Evolutionary conservation across 2,888 invertebrate species (phyloP).

Genomic region (Mactromeris polynyma): DNA sequence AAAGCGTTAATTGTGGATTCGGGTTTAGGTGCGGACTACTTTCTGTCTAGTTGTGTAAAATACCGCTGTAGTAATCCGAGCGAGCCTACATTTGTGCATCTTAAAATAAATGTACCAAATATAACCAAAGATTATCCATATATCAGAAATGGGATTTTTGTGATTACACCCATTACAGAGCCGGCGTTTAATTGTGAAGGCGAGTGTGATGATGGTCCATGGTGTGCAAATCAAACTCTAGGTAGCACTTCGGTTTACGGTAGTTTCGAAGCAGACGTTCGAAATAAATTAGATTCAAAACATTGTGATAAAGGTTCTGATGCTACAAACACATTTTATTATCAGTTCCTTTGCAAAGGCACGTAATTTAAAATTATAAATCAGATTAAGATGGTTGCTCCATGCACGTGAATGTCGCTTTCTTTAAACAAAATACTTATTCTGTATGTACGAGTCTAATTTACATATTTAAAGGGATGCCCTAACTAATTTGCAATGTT

Average conservation of each 20-base stretch:
- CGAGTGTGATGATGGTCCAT: neutral
- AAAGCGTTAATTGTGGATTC: neutral
- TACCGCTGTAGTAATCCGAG: conserved; percentile 40
- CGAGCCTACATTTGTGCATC: conserved; percentile 14
- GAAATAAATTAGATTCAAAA: no score
- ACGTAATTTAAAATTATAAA: no score
- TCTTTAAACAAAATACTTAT: no score
- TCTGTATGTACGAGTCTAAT: no score
- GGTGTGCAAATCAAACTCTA: neutral
- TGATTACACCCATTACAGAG: neutral
- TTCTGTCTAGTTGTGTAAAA: conserved; percentile 22
- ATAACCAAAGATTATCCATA: neutral
- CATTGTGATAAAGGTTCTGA: no score
- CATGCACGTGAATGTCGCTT: no score
- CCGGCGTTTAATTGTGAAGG: conserved; percentile 21
- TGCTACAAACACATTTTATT: no score
- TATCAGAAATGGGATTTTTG: neutral
- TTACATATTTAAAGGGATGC: no score
- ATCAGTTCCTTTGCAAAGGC: no score
- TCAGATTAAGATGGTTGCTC: no score
- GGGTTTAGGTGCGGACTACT: neutral
- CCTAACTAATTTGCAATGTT: no score
- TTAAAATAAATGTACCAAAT: conserved; percentile 16
- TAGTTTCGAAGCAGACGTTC: no score
- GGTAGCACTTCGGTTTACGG: neutral